Evolutionary conservation across 2,113 vertebrate species (phyloP), one percentile per base, ranked within the genome.

Genomic region (Poeciliopsis occidentalis): DNA sequence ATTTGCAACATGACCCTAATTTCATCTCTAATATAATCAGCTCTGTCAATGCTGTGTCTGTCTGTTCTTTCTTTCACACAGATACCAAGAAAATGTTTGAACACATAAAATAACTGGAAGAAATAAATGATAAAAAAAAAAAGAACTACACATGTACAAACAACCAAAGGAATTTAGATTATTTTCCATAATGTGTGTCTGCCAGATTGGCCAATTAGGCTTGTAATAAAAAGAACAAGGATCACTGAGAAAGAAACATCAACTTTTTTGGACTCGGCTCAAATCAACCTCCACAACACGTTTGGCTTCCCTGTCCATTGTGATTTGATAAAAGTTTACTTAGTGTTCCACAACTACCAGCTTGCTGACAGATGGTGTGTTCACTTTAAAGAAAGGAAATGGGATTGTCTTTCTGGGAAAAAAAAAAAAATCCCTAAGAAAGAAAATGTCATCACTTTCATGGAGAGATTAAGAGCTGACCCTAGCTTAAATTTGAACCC

Each of bases 11-110:
- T 69, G 81, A 93, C 71, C 89, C 87, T 89, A 90, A 90, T 90
- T 90, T 89, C 67, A 69, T 83, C 84, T 67, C 89, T 90, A 89
- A 90, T 92, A 88, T 92, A 91, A 88, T 91, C 86, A 89, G 71
- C 80, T 87, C 84, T 77, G 79, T 80, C 73, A 61, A 82, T 83
- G 75, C 78, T 64, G 78, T 68, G 80, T 76, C 83, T 88, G 79
- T 91, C 83, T 88, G 78, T 91, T 87, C 84, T 85, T 62, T 73
- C 83, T 77, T 73, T 60, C 76, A 80, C 76, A 75, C 73, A 81
- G 64, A 80, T 19, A 19, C 44, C 71, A 75, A 27, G 61, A 64
- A 75, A 29, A 41, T 11, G 27, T 57, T 60, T 11, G 19, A 67
- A 31, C 31, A 47, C 51, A 34, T 37, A 34, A 64, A 13, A n/a